Evolutionary conservation across 2,888 invertebrate species (phyloP).

Genomic region (Cerceris ruficornis): DNA sequence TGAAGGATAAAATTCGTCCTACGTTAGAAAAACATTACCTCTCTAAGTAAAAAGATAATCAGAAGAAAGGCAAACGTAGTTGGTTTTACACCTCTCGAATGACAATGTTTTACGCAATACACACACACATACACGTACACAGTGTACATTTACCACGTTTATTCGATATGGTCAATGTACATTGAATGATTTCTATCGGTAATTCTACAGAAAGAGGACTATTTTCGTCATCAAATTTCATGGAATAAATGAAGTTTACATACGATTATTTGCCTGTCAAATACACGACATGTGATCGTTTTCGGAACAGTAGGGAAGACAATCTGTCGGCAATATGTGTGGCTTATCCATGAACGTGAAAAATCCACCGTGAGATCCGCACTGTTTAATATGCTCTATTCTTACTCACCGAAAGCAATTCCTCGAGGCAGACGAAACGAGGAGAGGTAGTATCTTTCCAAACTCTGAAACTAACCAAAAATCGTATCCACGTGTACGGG

Average conservation of each 20-base stretch:
- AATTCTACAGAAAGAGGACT: neutral
- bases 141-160: neutral
- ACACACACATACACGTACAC: neutral
- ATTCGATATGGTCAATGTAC: neutral
- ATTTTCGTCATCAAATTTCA: neutral
- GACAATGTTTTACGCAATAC: neutral
- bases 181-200: neutral
- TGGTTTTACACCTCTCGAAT: neutral
- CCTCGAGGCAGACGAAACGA: conserved; percentile 59
- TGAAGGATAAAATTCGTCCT: too few species aligned
- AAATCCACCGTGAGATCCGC: conserved; percentile 16
- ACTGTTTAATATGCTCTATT: neutral
- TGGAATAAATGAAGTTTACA: neutral
- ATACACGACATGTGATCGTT: conserved; percentile 35
- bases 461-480: conserved; percentile 64
- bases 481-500: conserved; percentile 65
- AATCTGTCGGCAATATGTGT: conserved; percentile 44
- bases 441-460: conserved; percentile 60
- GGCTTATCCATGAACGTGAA: conserved; percentile 10
- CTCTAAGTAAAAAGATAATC: neutral
- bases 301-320: conserved; percentile 5
- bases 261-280: conserved; percentile 29
- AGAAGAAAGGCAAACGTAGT: neutral
- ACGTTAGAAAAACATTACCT: neutral
- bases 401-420: conserved; percentile 70